These are phyloP conservation scores for Unio pictorum DNA, from an alignment of 2,888 invertebrate species.

Conservation along the genomic window DNA sequence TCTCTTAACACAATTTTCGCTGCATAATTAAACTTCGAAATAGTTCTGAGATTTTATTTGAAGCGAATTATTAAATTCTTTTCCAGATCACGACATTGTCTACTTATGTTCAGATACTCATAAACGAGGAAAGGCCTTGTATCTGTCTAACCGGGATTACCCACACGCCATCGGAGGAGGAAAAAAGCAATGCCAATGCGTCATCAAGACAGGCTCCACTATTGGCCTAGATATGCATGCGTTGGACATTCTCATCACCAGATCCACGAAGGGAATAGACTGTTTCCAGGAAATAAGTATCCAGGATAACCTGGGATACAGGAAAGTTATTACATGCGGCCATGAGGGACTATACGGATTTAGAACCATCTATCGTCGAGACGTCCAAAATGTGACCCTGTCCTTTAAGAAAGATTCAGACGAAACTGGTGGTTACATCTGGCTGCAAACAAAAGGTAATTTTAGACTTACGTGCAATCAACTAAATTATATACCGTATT, in stretches of 20 bases:
- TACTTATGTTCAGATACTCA: conserved; percentile 49
- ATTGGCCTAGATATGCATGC: conserved; percentile 54
- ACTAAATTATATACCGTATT: neutral
- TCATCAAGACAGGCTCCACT: conserved; percentile 45
- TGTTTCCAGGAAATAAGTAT: conserved; percentile 49
- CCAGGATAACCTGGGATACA: conserved; percentile 45
- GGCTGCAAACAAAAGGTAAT: conserved; percentile 58
- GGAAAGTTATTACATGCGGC: conserved; percentile 52
- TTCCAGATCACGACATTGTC: conserved; percentile 53
- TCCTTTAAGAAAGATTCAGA: conserved; percentile 44
- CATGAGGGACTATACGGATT: conserved; percentile 55
- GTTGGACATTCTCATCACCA: conserved; percentile 46
- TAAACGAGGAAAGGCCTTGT: conserved; percentile 51
- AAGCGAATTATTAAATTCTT: neutral
- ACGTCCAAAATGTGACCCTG: conserved; percentile 53
- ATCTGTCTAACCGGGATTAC: conserved; percentile 56
- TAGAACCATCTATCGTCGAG: conserved; percentile 50
- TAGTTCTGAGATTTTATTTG: neutral
- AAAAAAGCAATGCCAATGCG: conserved; percentile 50
- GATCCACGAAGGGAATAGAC: conserved; percentile 29
- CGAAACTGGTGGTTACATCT: conserved; percentile 53
- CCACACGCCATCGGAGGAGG: conserved; percentile 43
- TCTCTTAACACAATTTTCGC: too few species aligned
- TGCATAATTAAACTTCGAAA: neutral
- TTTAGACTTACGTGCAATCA: neutral